Conservation (phyloP, 2,888 invertebrate species). For the Platerodrilus igneus region DNA sequence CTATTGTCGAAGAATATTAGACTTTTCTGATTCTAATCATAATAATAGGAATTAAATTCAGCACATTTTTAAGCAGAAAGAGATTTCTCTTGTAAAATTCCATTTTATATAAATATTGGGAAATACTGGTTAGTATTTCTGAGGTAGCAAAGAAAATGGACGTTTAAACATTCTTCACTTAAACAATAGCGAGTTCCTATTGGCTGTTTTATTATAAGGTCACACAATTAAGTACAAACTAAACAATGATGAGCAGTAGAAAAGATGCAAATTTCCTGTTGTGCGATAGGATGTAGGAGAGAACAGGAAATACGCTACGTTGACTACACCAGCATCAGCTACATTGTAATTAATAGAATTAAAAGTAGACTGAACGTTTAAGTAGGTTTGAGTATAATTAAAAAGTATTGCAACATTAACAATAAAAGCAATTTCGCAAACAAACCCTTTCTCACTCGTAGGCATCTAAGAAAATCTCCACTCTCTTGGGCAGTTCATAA, state of each 20-base stretch:
- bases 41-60: no score
- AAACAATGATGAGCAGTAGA: conserved; percentile 29
- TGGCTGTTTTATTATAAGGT: not conserved
- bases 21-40: conserved; percentile 22
- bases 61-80: no score
- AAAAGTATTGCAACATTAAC: not conserved
- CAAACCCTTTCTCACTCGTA: conserved; percentile 3
- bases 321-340: conserved; percentile 42
- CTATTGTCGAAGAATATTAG: conserved; percentile 19
- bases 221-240: not conserved
- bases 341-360: conserved; percentile 37
- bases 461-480: not conserved
- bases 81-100: no score
- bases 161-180: no score
- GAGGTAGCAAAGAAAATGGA: no score
- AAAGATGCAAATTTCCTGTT: conserved; percentile 45
- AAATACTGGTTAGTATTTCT: no score
- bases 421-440: not conserved
- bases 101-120: no score
- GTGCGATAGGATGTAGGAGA: conserved; percentile 22
- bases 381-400: no score
- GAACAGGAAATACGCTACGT: conserved; percentile 45
- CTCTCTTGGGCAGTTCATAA: not conserved
- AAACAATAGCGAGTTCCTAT: not conserved
- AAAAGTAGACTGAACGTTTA: no score